These are phyloP conservation scores for Cebus imitator DNA, from an alignment of 2,113 vertebrate species.

Conservation along the genomic window DNA sequence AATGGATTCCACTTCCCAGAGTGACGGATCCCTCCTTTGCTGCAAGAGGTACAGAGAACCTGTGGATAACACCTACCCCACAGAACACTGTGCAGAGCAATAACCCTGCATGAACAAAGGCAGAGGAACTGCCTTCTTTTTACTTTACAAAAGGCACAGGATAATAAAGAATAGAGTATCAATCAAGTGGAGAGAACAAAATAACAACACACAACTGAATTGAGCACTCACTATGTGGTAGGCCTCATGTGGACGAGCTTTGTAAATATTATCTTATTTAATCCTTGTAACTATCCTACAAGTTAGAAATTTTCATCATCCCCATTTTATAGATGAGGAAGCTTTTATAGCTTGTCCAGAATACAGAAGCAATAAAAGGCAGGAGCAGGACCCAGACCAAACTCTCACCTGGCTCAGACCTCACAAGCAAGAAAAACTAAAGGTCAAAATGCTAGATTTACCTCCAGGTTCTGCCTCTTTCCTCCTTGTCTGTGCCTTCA, in stretches of 20 bases:
- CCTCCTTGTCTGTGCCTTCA: background rate
- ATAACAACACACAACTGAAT: background rate
- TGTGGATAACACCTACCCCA: no score
- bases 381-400: background rate
- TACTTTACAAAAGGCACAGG: background rate
- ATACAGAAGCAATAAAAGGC: background rate
- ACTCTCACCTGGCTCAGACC: background rate
- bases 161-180: background rate
- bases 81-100: background rate
- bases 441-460: background rate
- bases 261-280: background rate
- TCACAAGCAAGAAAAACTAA: background rate
- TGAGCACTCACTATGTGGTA: background rate
- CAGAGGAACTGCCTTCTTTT: background rate
- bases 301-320: background rate
- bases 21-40: background rate
- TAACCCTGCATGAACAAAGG: background rate
- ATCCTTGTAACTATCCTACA: background rate
- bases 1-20: background rate
- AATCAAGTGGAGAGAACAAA: background rate
- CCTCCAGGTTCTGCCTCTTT: background rate
- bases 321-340: background rate
- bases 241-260: background rate
- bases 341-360: background rate
- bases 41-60: background rate